Base-by-base conservation (phyloP, 2,888 invertebrate species). In the Drosophila stalkeri region DNA sequence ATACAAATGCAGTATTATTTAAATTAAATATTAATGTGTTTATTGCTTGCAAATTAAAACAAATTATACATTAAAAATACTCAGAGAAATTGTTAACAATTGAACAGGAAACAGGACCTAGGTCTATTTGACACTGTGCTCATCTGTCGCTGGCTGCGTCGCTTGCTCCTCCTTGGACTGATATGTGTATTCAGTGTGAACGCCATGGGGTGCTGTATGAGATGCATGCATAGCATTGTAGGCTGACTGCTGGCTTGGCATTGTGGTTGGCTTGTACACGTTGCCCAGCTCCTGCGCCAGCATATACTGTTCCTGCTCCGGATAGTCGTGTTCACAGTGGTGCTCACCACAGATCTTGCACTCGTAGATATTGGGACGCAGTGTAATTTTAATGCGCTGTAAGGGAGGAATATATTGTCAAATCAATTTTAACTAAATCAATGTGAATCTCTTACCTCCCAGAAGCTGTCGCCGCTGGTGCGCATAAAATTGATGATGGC, bases 311-410 rank as follows among this genome's bases (percentile, higher is more conserved):
- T 94, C 94, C 72, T 92, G 92, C 76, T 94, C 94, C 0, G 94
- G 92, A 70, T 92, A 91, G 59, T 95, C 94, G 82, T 95, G 95
- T 81, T 96, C 96, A 91, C 97, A 97, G 94, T 97, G 96, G 90
- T 95, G 95, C 79, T 96, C 95, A 20, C 96, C 96, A 88, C 98
- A 97, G 90, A 94, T 94, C 79, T 94, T 95, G 87, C 96, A 97
- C 86, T 96, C 96, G 87, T 96, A 96, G 81, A 97, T 94, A 73
- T 96, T 95, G 8, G 97, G 97, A 79, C 95, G 95, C 72, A 97
- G 94, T 8, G 97, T 95, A 90, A 95, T 95, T 86, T 94, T 94
- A 57, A 97, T 93, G 95, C 96, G 97, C 97, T 97, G 54, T 39
- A 7, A 7, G 16, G 7, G 1, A 0, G 3, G 3, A 9, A 1